These are phyloP conservation scores for Nemoura dubitans DNA, from an alignment of 2,888 invertebrate species.

Conservation along the genomic window DNA sequence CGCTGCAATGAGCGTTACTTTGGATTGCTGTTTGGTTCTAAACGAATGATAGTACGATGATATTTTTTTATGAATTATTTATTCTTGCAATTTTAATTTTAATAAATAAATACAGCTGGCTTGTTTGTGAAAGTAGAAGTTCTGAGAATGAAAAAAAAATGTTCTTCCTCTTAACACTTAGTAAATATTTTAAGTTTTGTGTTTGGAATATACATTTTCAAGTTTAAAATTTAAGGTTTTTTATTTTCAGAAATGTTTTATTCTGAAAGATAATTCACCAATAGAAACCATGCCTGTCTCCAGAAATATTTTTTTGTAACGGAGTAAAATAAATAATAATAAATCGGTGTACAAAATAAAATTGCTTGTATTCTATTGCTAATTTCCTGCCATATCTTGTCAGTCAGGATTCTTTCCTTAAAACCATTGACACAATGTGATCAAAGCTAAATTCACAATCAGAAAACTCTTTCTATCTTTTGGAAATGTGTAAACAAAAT, in stretches of 20 bases:
- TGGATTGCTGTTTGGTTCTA: not conserved
- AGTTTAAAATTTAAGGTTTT: no score
- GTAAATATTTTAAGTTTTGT: not conserved
- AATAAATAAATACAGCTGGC: not conserved
- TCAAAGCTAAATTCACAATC: no score
- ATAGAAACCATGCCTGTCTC: no score
- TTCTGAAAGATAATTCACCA: no score
- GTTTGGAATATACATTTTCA: not conserved
- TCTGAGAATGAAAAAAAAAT: not conserved
- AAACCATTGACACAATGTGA: no score
- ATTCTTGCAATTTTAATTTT: not conserved
- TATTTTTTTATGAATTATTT: not conserved
- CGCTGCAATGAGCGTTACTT: slow-evolving; percentile 43
- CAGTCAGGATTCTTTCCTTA: no score
- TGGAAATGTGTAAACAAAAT: no score
- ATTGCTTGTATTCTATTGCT: not conserved
- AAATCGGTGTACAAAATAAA: not conserved
- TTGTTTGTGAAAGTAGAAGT: not conserved
- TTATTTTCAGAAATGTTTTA: no score
- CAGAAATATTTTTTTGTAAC: not conserved
- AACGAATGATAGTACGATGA: not conserved
- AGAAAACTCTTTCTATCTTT: no score
- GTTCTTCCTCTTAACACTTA: not conserved
- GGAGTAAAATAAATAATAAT: not conserved
- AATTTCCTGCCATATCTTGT: no score